A percentile compares a stretch with the other conserved stretches of the same genome.
These are phyloP conservation scores for Lasioglossum oenotherae DNA, from an alignment of 2,888 invertebrate species.

Conservation along the genomic window DNA sequence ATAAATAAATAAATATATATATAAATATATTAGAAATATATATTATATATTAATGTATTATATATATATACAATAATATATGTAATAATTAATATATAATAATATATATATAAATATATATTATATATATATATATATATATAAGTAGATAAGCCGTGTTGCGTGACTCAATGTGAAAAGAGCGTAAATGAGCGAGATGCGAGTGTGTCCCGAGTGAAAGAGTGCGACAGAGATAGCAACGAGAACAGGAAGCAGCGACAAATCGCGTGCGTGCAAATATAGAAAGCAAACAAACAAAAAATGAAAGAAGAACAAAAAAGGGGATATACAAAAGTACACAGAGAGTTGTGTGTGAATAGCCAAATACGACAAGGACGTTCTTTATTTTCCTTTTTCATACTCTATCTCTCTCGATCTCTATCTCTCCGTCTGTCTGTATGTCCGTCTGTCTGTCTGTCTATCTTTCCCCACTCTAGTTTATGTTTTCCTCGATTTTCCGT, in stretches of 20 bases:
- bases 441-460: background rate
- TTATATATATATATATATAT: slow-evolving; percentile 48
- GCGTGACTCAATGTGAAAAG: slow-evolving; percentile 49
- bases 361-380: slow-evolving; percentile 81
- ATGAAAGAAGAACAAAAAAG: background rate
- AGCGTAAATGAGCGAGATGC: slow-evolving; percentile 51
- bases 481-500: background rate
- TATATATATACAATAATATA: too few relatives aligned
- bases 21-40: slow-evolving; percentile 27
- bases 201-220: slow-evolving; percentile 39
- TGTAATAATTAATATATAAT: too few relatives aligned
- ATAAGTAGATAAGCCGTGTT: slow-evolving; percentile 54
- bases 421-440: slow-evolving; percentile 17
- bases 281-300: background rate
- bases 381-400: slow-evolving; percentile 61
- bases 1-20: slow-evolving; percentile 43
- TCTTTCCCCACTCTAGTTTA: background rate
- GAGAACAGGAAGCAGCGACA: slow-evolving; percentile 6
- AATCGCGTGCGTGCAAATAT: background rate
- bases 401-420: slow-evolving; percentile 54
- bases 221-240: slow-evolving; percentile 14
- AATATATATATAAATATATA: slow-evolving; percentile 21
- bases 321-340: slow-evolving; percentile 26
- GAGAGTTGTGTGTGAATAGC: slow-evolving; percentile 76
- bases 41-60: too few relatives aligned